These are phyloP conservation scores for Zaprionus capensis DNA, from an alignment of 1,140 invertebrate species.

Conservation along the genomic window DNA sequence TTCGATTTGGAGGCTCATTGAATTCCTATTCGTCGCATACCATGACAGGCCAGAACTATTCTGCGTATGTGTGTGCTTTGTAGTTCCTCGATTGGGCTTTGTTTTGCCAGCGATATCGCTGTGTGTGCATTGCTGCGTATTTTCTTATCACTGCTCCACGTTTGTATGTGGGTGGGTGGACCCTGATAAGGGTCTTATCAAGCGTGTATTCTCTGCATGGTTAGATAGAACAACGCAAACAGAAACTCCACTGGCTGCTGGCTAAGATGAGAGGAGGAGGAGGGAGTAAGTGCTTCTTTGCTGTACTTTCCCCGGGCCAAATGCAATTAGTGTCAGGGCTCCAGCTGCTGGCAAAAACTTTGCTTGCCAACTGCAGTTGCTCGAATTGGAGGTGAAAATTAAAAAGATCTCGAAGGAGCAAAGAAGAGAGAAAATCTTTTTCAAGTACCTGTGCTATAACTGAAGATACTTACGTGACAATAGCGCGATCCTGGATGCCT, in stretches of 20 bases:
- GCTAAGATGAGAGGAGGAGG: neutral
- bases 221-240: slow-evolving; percentile 1
- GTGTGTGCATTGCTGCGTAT: slow-evolving; percentile 21
- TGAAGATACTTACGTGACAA: slow-evolving; percentile 27
- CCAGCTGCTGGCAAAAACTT: slow-evolving; percentile 32
- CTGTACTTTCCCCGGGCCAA: slow-evolving; percentile 21
- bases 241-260: neutral
- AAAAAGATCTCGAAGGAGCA: neutral
- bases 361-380: slow-evolving; percentile 7
- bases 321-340: slow-evolving; percentile 23
- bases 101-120: slow-evolving; percentile 18
- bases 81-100: slow-evolving; percentile 6
- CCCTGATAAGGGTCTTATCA: slow-evolving; percentile 40
- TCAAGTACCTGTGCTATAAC: neutral
- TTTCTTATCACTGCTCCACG: slow-evolving; percentile 16
- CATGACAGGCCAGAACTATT: slow-evolving; percentile 7
- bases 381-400: slow-evolving; percentile 4
- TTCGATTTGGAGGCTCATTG: slow-evolving; percentile 26
- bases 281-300: neutral
- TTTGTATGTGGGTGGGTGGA: neutral
- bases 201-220: neutral
- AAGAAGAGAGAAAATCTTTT: neutral
- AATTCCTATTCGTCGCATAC: slow-evolving; percentile 2
- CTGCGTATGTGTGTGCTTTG: neutral
- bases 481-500: slow-evolving; percentile 6